These are phyloP conservation scores for Pelobates fuscus DNA, from an alignment of 2,113 vertebrate species.

Conservation along the genomic window DNA sequence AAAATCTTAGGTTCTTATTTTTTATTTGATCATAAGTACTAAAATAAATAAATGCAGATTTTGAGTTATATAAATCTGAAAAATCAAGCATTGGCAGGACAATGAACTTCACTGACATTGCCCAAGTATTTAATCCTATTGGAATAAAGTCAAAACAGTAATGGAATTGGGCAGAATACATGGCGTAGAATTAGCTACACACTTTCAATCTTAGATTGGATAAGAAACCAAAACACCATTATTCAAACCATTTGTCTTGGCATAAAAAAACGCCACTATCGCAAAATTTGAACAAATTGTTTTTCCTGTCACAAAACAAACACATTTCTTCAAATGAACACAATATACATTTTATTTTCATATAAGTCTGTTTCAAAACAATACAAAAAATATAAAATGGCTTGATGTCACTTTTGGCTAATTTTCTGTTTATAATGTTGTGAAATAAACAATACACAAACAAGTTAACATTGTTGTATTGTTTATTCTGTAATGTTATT, in stretches of 20 bases:
- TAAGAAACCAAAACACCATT: conserved; percentile 29
- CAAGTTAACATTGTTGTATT: too few relatives aligned
- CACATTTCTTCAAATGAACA: too few relatives aligned
- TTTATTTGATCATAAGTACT: neutral
- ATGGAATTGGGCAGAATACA: conserved; percentile 28
- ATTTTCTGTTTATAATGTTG: too few relatives aligned
- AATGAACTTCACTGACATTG: conserved; percentile 1
- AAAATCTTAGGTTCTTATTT: too few relatives aligned
- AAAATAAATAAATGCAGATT: neutral
- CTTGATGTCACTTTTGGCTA: too few relatives aligned
- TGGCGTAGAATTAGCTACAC: conserved; percentile 25
- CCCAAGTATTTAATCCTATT: conserved; percentile 21
- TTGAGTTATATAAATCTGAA: neutral
- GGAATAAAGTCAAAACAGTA: conserved; percentile 23
- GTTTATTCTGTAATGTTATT: too few relatives aligned
- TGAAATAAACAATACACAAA: too few relatives aligned
- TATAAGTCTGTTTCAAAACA: too few relatives aligned
- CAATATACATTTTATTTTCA: too few relatives aligned
- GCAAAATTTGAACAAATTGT: too few relatives aligned
- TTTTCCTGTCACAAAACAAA: too few relatives aligned
- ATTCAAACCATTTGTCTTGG: conserved; percentile 33
- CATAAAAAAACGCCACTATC: conserved; percentile 17
- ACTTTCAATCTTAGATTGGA: conserved; percentile 16
- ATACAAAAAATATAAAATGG: too few relatives aligned
- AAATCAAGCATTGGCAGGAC: conserved; percentile 8